Base-by-base conservation (phyloP, 2,888 invertebrate genomes). In the Craniophora ligustri region DNA sequence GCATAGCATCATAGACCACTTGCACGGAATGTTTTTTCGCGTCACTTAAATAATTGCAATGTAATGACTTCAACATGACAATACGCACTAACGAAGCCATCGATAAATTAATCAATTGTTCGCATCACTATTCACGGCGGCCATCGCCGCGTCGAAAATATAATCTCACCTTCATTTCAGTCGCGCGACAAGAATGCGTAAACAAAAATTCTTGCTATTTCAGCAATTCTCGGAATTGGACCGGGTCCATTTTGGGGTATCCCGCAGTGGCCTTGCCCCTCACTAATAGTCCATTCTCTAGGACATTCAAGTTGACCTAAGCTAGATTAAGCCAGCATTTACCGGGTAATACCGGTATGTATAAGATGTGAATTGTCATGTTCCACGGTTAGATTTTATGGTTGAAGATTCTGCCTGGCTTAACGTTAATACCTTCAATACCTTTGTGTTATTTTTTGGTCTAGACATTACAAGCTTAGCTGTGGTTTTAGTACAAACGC, bases 131-230 rank as follows among this genome's bases (percentile, higher is more conserved):
- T 40, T 10, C 38, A 51, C 34, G 34, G 28, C 40, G 50, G 38
- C 47, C 56, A 62, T 61, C 67, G 67, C 60, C 64, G 49, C 36
- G 67, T 55, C 71, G 44, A 78, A 66, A 73, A 77, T 79, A 78
- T 81, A 77, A 78, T 78, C 69, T 61, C 76, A 82, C 82, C 81
- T 85, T 82, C 75, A 82, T 81, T 81, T 74, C 70, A 63, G 69
- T 61, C 75, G 72, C 64, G 63, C 74, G 73, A 61, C 51, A 56
- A 71, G 80, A 81, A 82, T 82, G 79, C 75, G 83, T 83, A 86
- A 87, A 87, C 85, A 84, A 88, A 86, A 82, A 85, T 84, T 70
- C 76, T 49, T 41, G 76, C 68, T 68, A 84, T 69, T 55, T 45
- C 63, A 57, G 50, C 49, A 55, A 74, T 74, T 59, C 78, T 63